Evolutionary conservation across 2,113 vertebrate species (phyloP), one percentile per base, ranked within the genome.

Genomic region (Pseudorectes ferrugineus): DNA sequence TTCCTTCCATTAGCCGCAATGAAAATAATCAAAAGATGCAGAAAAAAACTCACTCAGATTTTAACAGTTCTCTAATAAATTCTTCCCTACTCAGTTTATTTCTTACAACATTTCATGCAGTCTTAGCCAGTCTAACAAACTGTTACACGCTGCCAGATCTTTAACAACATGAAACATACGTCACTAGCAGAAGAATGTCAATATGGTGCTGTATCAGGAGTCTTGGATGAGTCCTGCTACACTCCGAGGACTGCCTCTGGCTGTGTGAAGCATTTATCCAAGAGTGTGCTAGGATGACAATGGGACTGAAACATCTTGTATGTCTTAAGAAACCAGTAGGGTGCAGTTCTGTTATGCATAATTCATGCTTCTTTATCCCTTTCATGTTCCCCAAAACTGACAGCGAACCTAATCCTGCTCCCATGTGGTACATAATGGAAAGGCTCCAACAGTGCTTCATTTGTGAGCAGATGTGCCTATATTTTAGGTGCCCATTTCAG

Each of bases 251-350:
- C 57, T 55, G 68, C 80, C 73, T 86, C 79, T 88, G 88, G 61
- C 91, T 84, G 63, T 38, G 70, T 73, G 71, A 95, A 96, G 46
- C 43, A 40, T 96, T 93, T 92, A 59, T 94, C 43, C 79, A 62
- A 74, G 61, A 84, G 51, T 28, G 10, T 55, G 18, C 55, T 86
- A 36, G 51, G 76, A 91, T 84, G 86, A 88, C 92, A 96, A 77
- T 93, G 86, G 91, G 72, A 75, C 76, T 84, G 91, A 86, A 94
- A 92, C 92, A 94, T 94, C 85, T 96, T 93, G 88, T 57, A 59
- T 84, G 73, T 93, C 76, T 94, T 94, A 93, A 89, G 94, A 85
- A 93, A 84, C 31, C 83, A 84, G 79, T 92, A 52, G 94, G 94
- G 92, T 92, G 91, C 89, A 63, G 78, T 92, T 97, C 65, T 81